Percentiles rank a stretch among this genome's conserved stretches.
Evolutionary conservation across 2,888 invertebrate species (phyloP).

Genomic region (Malthinus seriepunctatus): DNA sequence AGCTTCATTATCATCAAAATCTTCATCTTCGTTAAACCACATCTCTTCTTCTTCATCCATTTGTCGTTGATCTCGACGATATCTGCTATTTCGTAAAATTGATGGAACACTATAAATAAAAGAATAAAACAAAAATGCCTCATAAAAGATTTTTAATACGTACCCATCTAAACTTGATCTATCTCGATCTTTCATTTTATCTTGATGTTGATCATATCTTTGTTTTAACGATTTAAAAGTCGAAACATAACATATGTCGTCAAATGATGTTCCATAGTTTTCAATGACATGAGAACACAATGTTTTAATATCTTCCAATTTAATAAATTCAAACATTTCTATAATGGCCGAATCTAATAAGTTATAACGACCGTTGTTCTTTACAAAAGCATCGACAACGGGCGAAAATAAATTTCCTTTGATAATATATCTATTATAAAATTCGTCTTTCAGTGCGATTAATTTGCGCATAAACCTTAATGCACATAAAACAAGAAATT

Average conservation of each 20-base stretch:
- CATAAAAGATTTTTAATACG: conserved; percentile 20
- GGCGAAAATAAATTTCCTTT: conserved; percentile 94
- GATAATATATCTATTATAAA: conserved; percentile 95
- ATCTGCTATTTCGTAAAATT: conserved; percentile 78
- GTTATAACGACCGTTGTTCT: conserved; percentile 98
- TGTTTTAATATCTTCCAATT: conserved; percentile 89
- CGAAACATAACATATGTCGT: conserved; percentile 96
- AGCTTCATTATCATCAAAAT: conserved; percentile 79
- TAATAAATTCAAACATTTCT: conserved; percentile 99
- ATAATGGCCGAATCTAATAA: conserved; percentile 97
- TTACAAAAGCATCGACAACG: conserved; percentile 93
- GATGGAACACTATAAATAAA: conserved; percentile 68
- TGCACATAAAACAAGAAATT: conserved; percentile 95
- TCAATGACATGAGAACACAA: conserved; percentile 94
- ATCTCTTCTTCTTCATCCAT: conserved; percentile 98
- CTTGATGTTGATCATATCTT: conserved; percentile 90
- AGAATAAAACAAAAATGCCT: not conserved
- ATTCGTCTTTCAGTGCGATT: conserved; percentile 96
- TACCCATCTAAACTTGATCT: conserved; percentile 74
- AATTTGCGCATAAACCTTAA: conserved; percentile 96
- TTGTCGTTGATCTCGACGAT: conserved; percentile 89
- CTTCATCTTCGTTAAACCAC: conserved; percentile 99
- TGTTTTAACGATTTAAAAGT: conserved; percentile 93
- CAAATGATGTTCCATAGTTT: conserved; percentile 92
- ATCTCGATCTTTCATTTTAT: conserved; percentile 85